Conservation (phyloP, 2,797 vertebrate species). For the Harpagifer antarcticus region DNA sequence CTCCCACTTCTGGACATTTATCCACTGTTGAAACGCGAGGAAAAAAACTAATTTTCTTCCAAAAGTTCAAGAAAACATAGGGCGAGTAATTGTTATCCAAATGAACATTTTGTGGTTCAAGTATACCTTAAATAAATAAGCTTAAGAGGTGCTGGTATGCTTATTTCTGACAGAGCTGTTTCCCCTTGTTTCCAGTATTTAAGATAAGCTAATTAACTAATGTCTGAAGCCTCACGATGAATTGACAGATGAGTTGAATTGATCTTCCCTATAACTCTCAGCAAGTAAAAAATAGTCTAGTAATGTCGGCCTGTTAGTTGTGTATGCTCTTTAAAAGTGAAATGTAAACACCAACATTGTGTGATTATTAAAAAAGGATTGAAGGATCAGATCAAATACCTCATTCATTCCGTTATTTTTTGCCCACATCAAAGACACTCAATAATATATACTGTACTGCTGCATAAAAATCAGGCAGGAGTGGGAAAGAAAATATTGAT, state of each 20-base stretch:
- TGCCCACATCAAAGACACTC: background rate
- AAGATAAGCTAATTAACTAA: too few relatives aligned
- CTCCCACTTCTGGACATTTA: too few relatives aligned
- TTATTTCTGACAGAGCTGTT: background rate
- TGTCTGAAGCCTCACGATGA: too few relatives aligned
- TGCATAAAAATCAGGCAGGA: background rate
- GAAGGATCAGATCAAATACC: background rate
- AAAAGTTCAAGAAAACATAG: too few relatives aligned
- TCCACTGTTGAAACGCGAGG: too few relatives aligned
- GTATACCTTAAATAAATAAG: background rate
- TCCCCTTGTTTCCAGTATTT: too few relatives aligned
- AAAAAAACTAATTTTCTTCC: too few relatives aligned
- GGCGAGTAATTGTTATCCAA: too few relatives aligned
- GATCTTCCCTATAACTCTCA: background rate
- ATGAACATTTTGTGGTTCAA: too few relatives aligned
- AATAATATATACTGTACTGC: background rate
- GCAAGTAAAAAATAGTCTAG: background rate
- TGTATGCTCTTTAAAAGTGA: background rate
- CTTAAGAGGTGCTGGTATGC: background rate
- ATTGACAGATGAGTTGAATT: background rate
- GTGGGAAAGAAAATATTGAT: constrained; percentile 30
- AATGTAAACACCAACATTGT: background rate
- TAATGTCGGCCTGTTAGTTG: background rate
- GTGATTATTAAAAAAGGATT: background rate
- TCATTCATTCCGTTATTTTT: background rate